phyloP scores from a whole-genome alignment of 2,797 vertebrate species.

The Australoheros facetus region DNA sequence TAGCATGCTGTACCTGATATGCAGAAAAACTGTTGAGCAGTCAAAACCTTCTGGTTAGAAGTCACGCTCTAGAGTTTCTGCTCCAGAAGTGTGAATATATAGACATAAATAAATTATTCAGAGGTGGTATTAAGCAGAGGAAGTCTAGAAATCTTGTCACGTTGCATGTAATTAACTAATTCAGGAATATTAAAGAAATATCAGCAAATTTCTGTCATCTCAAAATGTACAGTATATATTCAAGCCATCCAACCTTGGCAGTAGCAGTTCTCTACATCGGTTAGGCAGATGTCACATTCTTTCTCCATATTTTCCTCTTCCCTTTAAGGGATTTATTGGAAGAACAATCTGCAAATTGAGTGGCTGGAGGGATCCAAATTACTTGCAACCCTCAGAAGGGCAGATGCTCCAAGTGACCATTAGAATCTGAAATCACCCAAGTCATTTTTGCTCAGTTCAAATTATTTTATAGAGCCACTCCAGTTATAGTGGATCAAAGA shows the following conservation, averaged over 20 bases:
- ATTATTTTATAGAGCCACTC: slow-evolving; percentile 42
- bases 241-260: not conserved
- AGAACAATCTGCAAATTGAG: slow-evolving; percentile 61
- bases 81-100: not conserved
- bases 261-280: slow-evolving; percentile 28
- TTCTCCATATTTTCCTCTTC: slow-evolving; percentile 40
- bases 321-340: slow-evolving; percentile 58
- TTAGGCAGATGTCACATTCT: slow-evolving; percentile 46
- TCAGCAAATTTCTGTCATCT: slow-evolving; percentile 1
- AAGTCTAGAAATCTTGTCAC: too few species aligned
- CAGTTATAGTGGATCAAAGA: slow-evolving; percentile 63
- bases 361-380: slow-evolving; percentile 59
- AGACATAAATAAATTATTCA: not conserved
- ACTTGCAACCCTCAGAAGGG: slow-evolving; percentile 47
- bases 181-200: not conserved
- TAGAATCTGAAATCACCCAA: slow-evolving; percentile 66
- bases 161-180: not conserved
- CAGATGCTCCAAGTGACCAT: slow-evolving; percentile 71
- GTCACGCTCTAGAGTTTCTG: not conserved
- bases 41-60: not conserved
- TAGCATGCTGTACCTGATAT: not conserved
- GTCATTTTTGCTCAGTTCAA: slow-evolving; percentile 58
- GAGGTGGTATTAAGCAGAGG: not conserved
- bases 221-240: not conserved
- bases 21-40: slow-evolving; percentile 3